Evolutionary conservation across 2,888 invertebrate species (phyloP).

Genomic region (Polyommatus iphigenia): DNA sequence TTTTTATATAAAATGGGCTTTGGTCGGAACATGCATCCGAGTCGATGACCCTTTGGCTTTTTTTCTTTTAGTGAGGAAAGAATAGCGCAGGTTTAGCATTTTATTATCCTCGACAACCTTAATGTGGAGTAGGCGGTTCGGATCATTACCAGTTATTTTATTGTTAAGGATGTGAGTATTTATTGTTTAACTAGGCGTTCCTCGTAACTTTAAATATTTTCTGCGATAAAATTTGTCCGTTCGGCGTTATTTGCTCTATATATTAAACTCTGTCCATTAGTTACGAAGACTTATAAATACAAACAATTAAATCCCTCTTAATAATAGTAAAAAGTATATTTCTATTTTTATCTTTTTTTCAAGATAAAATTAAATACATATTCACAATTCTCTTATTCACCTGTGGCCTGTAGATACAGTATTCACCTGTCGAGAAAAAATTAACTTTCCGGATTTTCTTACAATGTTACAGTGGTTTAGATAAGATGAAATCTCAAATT

Average conservation of each 20-base stretch:
- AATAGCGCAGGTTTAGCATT: conserved; percentile 15
- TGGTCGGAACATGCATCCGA: conserved; percentile 29
- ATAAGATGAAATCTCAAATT: conserved; percentile 61
- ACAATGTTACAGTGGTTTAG: no score
- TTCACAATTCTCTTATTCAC: no score
- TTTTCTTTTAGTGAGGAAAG: conserved; percentile 21
- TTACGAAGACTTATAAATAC: no score
- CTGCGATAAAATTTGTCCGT: not conserved
- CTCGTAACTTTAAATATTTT: not conserved
- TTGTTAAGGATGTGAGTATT: not conserved
- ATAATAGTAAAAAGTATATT: no score
- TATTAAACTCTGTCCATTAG: no score
- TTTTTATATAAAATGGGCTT: conserved; percentile 29
- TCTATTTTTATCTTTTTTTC: no score
- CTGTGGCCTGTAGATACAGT: no score
- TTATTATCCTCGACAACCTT: not conserved
- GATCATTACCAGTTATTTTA: conserved; percentile 3
- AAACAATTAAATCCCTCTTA: no score
- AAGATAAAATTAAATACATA: no score
- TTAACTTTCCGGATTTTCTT: no score
- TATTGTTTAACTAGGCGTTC: not conserved
- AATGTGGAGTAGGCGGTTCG: conserved; percentile 1
- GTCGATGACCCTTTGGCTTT: conserved; percentile 23
- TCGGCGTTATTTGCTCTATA: no score
- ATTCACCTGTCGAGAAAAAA: no score